Conservation (phyloP, 2,113 vertebrate species). For the Daubentonia madagascariensis region DNA sequence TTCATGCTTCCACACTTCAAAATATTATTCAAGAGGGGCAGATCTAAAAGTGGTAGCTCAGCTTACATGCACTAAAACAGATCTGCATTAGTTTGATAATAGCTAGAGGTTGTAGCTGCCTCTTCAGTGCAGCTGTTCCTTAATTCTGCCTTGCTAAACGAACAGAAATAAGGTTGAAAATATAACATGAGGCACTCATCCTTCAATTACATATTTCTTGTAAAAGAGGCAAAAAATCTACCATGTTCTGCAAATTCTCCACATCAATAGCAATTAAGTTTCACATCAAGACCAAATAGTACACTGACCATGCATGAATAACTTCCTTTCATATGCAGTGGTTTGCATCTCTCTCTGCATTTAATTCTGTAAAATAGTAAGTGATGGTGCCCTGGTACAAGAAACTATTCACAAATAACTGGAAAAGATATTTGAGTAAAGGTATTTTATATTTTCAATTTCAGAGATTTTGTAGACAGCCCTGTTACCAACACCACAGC, state of each 20-base stretch:
- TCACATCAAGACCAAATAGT: conserved; percentile 58
- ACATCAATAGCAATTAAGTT: conserved; percentile 56
- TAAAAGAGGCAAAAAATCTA: conserved; percentile 62
- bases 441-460: conserved; percentile 51
- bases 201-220: conserved; percentile 60
- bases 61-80: background rate
- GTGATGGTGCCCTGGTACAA: background rate
- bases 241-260: conserved; percentile 57
- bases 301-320: conserved; percentile 4
- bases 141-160: conserved; percentile 54
- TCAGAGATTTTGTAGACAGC: background rate
- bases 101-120: background rate
- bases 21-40: background rate
- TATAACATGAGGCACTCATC: conserved; percentile 56
- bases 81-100: background rate
- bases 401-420: conserved; percentile 26
- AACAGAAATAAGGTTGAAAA: conserved; percentile 61
- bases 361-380: conserved; percentile 57
- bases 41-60: background rate
- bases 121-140: conserved; percentile 2
- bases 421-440: background rate
- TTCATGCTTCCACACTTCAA: background rate
- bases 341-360: conserved; percentile 61
- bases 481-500: conserved; percentile 16
- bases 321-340: conserved; percentile 47